These are phyloP conservation scores for Cossypha dichroa DNA, from an alignment of 2,797 vertebrate genomes.

Conservation along the genomic window DNA sequence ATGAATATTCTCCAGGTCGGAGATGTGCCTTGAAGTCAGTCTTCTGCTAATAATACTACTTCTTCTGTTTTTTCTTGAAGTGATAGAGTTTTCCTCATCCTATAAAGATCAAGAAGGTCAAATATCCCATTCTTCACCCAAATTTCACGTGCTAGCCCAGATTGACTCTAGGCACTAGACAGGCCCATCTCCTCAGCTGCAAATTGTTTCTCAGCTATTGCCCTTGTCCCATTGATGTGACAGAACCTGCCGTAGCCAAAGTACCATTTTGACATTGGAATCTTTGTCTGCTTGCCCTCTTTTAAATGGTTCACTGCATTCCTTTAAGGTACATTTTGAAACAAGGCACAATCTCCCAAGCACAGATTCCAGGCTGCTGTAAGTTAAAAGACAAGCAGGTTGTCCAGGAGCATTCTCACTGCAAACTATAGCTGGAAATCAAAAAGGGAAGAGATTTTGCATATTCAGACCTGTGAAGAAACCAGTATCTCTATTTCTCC, in stretches of 20 bases:
- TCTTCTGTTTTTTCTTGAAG: neutral
- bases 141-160: neutral
- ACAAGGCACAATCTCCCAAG: neutral
- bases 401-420: neutral
- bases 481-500: constrained; percentile 1
- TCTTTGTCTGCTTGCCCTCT: constrained; percentile 22
- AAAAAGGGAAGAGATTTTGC: neutral
- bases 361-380: neutral
- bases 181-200: neutral
- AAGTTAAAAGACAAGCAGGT: neutral
- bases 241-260: neutral
- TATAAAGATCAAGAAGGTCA: neutral
- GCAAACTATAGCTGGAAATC: neutral
- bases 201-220: constrained; percentile 14
- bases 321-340: constrained; percentile 25
- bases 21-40: neutral
- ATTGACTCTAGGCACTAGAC: neutral
- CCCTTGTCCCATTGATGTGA: constrained; percentile 24
- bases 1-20: neutral
- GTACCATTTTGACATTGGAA: constrained; percentile 28
- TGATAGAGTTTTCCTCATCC: neutral
- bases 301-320: constrained; percentile 28
- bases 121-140: neutral
- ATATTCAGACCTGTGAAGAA: neutral
- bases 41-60: neutral